phyloP scores from a whole-genome alignment of 1,140 invertebrate genomes.

The Gerris buenoi region DNA sequence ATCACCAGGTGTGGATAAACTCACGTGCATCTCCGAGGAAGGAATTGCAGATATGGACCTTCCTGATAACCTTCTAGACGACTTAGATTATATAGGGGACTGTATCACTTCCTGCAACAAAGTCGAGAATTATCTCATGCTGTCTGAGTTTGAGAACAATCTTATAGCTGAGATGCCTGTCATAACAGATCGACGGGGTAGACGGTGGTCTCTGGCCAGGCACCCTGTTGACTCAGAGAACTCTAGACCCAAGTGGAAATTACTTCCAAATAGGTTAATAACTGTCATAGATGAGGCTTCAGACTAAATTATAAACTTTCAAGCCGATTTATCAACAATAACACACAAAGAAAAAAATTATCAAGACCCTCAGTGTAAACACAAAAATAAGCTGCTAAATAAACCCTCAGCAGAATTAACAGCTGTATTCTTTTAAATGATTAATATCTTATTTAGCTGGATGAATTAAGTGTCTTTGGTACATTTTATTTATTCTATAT shows the following conservation, averaged over 20 bases:
- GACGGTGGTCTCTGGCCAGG: constrained; percentile 50
- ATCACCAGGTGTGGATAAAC: constrained; percentile 32
- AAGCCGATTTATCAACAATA: too few species aligned
- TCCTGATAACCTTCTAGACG: constrained; percentile 63
- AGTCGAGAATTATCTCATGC: constrained; percentile 69
- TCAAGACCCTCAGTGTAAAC: too few species aligned
- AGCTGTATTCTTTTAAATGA: too few species aligned
- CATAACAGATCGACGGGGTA: constrained; percentile 46
- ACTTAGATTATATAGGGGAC: constrained; percentile 65
- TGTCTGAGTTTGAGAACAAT: constrained; percentile 76
- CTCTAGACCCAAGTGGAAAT: constrained; percentile 28
- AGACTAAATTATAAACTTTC: too few species aligned
- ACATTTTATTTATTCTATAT: too few species aligned
- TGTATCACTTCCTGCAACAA: constrained; percentile 80
- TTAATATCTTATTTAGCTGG: too few species aligned
- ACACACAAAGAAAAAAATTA: too few species aligned
- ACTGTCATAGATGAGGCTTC: constrained; percentile 58
- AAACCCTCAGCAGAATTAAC: too few species aligned
- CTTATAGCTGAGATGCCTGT: constrained; percentile 60
- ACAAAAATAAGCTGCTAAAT: too few species aligned
- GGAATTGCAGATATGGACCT: constrained; percentile 70
- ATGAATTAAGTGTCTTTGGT: too few species aligned
- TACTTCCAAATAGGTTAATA: constrained; percentile 40
- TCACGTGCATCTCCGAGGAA: constrained; percentile 76
- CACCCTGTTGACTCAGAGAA: constrained; percentile 23